Conservation (phyloP, 2,113 vertebrate species). For the Chaetorhynchus papuensis region DNA sequence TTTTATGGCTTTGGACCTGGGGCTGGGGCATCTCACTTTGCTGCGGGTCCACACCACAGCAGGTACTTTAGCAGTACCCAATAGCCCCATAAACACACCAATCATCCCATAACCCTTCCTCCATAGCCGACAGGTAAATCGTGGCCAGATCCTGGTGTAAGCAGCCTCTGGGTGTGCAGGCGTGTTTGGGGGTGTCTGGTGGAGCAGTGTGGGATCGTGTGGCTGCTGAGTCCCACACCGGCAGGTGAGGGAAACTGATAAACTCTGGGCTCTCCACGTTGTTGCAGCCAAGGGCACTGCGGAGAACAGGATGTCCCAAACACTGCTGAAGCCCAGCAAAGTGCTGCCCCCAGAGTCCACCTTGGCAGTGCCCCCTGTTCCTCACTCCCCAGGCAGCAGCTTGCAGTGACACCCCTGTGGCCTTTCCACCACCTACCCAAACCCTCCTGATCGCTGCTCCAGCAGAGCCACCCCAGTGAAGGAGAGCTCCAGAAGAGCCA, state of each 20-base stretch:
- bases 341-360: background rate
- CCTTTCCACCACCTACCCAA: background rate
- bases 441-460: rapidly evolving
- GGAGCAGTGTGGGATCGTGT: rapidly evolving
- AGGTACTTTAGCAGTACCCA: background rate
- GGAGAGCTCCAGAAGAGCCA: background rate
- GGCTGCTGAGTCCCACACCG: background rate
- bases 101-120: background rate
- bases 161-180: background rate
- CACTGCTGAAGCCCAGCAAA: background rate
- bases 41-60: background rate
- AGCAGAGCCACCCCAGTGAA: background rate
- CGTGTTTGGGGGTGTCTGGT: background rate
- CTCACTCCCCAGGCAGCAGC: background rate
- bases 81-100: background rate
- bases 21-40: background rate
- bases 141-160: background rate
- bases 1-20: background rate
- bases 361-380: background rate
- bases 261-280: rapidly evolving
- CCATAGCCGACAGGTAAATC: background rate
- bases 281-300: background rate
- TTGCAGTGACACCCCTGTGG: background rate
- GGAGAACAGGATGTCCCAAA: background rate
- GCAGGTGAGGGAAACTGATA: background rate